These are phyloP conservation scores for Aphrophora alni DNA, from an alignment of 2,888 invertebrate genomes.

Conservation along the genomic window DNA sequence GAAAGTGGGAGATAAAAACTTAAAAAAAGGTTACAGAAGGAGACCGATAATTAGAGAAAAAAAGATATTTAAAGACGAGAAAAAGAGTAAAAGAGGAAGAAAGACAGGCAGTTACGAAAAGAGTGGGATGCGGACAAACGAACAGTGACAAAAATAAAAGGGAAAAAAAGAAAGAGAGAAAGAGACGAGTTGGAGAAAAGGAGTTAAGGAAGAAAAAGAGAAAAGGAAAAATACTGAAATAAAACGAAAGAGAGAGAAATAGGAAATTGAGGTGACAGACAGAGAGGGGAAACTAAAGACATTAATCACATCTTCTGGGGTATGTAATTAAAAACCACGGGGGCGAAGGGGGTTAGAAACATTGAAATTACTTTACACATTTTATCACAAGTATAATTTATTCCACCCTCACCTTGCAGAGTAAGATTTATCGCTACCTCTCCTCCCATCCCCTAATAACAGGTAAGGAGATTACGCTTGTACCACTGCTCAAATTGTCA, in stretches of 20 bases:
- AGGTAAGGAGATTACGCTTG: background rate
- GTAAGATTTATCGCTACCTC: background rate
- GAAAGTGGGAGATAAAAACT: too few relatives aligned
- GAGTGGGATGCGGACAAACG: too few relatives aligned
- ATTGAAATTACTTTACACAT: background rate
- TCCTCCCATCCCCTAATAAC: background rate
- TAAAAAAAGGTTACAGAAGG: too few relatives aligned
- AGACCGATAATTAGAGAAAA: too few relatives aligned
- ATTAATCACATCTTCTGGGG: conserved; percentile 1
- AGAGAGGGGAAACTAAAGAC: too few relatives aligned
- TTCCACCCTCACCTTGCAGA: background rate
- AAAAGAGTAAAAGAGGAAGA: too few relatives aligned
- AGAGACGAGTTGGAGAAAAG: too few relatives aligned
- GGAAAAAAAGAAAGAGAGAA: too few relatives aligned
- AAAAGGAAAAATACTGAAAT: background rate
- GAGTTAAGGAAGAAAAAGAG: background rate
- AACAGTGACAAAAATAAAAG: too few relatives aligned
- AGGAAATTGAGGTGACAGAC: too few relatives aligned
- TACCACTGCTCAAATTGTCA: background rate
- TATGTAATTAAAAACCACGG: background rate
- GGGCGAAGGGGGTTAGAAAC: background rate
- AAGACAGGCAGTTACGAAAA: too few relatives aligned
- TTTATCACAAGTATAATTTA: background rate
- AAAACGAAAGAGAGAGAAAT: background rate
- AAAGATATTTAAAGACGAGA: too few relatives aligned